These are phyloP conservation scores for Drosophila rellima DNA, from an alignment of 2,888 invertebrate genomes.

Conservation along the genomic window DNA sequence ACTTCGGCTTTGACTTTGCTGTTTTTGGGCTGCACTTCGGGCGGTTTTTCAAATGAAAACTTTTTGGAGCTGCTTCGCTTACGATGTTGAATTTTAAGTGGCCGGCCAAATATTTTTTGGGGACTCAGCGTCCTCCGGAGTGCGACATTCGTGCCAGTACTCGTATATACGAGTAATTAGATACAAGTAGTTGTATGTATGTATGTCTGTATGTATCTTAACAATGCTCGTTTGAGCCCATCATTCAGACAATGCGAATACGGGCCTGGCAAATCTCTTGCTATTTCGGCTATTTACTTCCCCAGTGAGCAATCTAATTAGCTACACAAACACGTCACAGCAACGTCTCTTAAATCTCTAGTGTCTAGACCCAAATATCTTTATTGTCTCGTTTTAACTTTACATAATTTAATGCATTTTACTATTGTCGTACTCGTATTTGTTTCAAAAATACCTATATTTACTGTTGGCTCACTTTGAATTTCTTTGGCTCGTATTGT, in stretches of 20 bases:
- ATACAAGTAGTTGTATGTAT: neutral
- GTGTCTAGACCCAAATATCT: constrained; percentile 17
- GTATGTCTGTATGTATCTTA: neutral
- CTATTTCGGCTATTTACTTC: constrained; percentile 14
- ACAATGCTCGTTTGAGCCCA: constrained; percentile 19
- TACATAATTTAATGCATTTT: constrained; percentile 75
- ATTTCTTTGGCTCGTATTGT: constrained; percentile 27
- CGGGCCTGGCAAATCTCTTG: constrained; percentile 26
- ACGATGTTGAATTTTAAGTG: constrained; percentile 74
- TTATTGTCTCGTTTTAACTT: constrained; percentile 31
- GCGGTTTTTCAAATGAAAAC: constrained; percentile 56
- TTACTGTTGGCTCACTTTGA: constrained; percentile 30
- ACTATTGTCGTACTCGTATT: constrained; percentile 40
- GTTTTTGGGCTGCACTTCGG: constrained; percentile 14
- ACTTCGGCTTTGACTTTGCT: constrained; percentile 7
- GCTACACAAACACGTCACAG: constrained; percentile 59
- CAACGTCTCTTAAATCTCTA: constrained; percentile 41
- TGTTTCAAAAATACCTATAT: constrained; percentile 45
- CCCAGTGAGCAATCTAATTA: constrained; percentile 57
- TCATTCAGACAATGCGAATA: constrained; percentile 51
- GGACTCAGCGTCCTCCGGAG: constrained; percentile 20
- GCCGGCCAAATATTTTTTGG: constrained; percentile 39
- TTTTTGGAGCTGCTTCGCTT: constrained; percentile 39
- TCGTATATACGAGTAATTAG: neutral
- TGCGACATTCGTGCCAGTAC: neutral